Conservation (phyloP, 2,797 vertebrate species). For the Bradypodion ventrale region DNA sequence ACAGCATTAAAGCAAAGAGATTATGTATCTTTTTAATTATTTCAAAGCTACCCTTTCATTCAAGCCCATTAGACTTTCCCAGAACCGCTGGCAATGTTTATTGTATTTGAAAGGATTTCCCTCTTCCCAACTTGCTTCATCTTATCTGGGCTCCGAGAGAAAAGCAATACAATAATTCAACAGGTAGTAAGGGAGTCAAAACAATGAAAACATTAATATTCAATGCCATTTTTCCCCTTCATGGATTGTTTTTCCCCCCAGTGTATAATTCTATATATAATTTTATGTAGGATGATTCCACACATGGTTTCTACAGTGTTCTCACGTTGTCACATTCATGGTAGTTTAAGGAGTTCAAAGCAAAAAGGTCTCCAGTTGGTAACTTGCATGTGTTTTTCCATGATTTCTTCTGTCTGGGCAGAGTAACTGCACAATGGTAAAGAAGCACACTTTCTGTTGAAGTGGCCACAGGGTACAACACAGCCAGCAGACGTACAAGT, state of each 20-base stretch:
- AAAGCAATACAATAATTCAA: neutral
- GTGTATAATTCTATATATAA: neutral
- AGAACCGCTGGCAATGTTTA: neutral
- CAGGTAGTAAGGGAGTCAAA: neutral
- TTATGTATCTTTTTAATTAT: slow-evolving; percentile 36
- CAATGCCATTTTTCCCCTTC: neutral
- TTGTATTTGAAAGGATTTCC: neutral
- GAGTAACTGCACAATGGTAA: neutral
- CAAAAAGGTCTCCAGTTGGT: neutral
- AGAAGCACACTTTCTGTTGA: neutral
- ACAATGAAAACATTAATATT: neutral
- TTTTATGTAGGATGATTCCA: neutral
- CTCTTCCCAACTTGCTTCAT: neutral
- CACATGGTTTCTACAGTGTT: neutral
- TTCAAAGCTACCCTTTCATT: slow-evolving; percentile 18
- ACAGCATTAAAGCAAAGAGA: slow-evolving; percentile 59
- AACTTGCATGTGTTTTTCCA: neutral
- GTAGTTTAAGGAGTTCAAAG: neutral
- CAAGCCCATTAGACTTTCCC: neutral
- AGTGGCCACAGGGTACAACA: neutral
- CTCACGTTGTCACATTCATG: neutral
- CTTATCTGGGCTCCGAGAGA: neutral
- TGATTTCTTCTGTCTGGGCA: neutral
- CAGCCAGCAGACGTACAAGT: neutral
- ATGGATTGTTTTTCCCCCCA: too few relatives aligned